A percentile compares a stretch with the other conserved stretches of the same genome.
Conservation (phyloP, 2,113 vertebrate species). For the Desmodus rotundus region DNA sequence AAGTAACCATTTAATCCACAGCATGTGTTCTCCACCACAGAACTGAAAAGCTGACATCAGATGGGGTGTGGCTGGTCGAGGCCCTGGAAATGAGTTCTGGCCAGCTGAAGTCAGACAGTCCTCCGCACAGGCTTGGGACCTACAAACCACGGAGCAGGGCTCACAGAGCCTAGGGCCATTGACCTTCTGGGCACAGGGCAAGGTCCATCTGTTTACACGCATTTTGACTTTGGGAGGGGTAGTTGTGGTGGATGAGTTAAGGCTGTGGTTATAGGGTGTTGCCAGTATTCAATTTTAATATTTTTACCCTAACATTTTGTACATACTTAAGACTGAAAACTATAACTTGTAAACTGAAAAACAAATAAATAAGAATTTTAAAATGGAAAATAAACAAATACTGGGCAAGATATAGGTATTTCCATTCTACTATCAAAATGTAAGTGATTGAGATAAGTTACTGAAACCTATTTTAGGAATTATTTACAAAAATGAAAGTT, state of each 20-base stretch:
- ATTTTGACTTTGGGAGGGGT: constrained; percentile 32
- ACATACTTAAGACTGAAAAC: constrained; percentile 27
- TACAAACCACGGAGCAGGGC: constrained; percentile 24
- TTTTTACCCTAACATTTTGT: constrained; percentile 42
- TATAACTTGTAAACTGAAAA: background rate
- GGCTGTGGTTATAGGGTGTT: constrained; percentile 50
- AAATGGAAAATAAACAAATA: background rate
- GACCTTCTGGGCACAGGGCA: constrained; percentile 60
- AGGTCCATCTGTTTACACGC: constrained; percentile 59
- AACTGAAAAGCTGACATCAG: constrained; percentile 57
- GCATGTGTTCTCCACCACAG: constrained; percentile 60
- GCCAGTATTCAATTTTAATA: constrained; percentile 56
- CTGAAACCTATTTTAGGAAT: background rate
- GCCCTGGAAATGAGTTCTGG: constrained; percentile 54
- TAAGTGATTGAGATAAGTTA: constrained; percentile 12
- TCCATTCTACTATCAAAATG: background rate
- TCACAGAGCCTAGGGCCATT: constrained; percentile 26
- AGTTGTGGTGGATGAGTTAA: constrained; percentile 50
- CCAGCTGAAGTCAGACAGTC: constrained; percentile 8
- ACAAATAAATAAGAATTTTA: background rate
- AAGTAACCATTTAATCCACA: constrained; percentile 71
- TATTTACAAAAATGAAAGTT: constrained; percentile 29
- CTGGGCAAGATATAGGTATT: background rate
- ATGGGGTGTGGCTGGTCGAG: constrained; percentile 42
- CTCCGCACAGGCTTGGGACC: background rate